Conservation (phyloP, 2,888 invertebrate genomes). For the Hemistola chrysoprasaria region DNA sequence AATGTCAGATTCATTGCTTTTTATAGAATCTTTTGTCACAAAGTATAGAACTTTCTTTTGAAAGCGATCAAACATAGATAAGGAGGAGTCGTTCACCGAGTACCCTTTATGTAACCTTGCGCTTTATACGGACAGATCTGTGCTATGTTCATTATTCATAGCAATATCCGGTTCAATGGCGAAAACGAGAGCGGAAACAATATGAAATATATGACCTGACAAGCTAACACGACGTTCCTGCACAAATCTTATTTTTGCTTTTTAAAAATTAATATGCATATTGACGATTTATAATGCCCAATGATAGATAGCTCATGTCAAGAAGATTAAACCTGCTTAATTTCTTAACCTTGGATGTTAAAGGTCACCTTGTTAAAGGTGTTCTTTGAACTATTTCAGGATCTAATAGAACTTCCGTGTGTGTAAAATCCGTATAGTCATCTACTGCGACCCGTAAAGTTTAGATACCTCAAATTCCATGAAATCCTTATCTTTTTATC, state of each 20-base stretch:
- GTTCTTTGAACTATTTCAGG: background rate
- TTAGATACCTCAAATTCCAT: too few relatives aligned
- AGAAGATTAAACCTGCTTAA: too few relatives aligned
- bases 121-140: constrained; percentile 12
- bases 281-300: constrained; percentile 10
- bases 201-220: constrained; percentile 16
- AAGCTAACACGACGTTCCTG: constrained; percentile 8
- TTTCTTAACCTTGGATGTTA: too few relatives aligned
- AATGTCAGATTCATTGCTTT: too few relatives aligned
- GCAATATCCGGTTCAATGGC: constrained; percentile 19
- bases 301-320: constrained; percentile 1
- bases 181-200: constrained; percentile 21
- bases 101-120: constrained; percentile 23
- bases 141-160: constrained; percentile 16
- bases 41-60: constrained; percentile 23
- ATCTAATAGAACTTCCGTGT: too few relatives aligned
- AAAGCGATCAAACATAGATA: constrained; percentile 26
- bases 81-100: constrained; percentile 26
- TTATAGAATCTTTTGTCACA: background rate
- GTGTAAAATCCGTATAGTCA: too few relatives aligned
- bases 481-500: too few relatives aligned
- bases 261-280: constrained; percentile 17
- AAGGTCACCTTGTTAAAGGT: too few relatives aligned
- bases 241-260: constrained; percentile 15
- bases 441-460: too few relatives aligned